These are phyloP conservation scores for Polypterus senegalus DNA, from an alignment of 2,113 vertebrate genomes.

Conservation along the genomic window DNA sequence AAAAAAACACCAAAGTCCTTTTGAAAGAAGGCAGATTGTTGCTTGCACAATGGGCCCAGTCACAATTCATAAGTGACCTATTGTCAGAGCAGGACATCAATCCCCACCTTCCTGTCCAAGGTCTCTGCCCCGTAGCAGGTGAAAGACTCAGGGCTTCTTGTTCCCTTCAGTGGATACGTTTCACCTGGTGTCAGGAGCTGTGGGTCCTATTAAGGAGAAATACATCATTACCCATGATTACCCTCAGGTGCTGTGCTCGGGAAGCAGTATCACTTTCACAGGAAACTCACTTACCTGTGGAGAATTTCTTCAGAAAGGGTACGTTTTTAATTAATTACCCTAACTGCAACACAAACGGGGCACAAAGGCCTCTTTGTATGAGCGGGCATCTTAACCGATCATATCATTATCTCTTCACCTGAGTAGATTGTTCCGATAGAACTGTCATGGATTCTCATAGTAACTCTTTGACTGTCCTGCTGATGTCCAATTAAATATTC, in stretches of 20 bases:
- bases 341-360: constrained; percentile 27
- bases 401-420: constrained; percentile 20
- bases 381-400: not conserved
- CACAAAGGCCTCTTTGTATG: constrained; percentile 38
- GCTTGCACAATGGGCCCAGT: constrained; percentile 1
- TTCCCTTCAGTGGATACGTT: constrained; percentile 18
- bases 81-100: not conserved
- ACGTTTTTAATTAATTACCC: constrained; percentile 46
- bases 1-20: not conserved
- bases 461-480: not conserved
- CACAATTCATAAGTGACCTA: constrained; percentile 5
- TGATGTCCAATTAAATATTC: not conserved
- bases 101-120: not conserved
- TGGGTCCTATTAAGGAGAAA: constrained; percentile 12
- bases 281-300: constrained; percentile 29
- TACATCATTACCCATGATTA: constrained; percentile 23
- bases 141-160: not conserved
- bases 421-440: not conserved
- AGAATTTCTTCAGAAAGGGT: constrained; percentile 22
- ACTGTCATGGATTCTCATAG: not conserved
- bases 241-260: constrained; percentile 21
- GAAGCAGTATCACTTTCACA: constrained; percentile 26
- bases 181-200: constrained; percentile 5
- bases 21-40: not conserved
- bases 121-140: not conserved